Evolutionary conservation across 2,113 vertebrate genomes (phyloP), one percentile per base, ranked within the genome.

Genomic region (Oceanodroma tethys): DNA sequence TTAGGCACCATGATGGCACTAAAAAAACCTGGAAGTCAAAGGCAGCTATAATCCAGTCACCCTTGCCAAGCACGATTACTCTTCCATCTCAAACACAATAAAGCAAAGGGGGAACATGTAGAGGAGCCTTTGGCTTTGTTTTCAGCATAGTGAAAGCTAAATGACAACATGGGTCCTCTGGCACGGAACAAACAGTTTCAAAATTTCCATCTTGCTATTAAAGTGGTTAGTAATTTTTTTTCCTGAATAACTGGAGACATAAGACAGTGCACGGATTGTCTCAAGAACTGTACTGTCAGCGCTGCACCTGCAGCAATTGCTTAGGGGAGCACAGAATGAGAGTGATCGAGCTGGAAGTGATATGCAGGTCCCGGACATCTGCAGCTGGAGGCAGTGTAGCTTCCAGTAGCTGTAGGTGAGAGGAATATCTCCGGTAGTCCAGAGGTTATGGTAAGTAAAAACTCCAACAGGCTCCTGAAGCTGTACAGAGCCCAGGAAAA

Each of bases 31-130:
- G 78, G 19, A 91, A 91, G 52, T 67, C 86, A 63, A 95, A 94
- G 86, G 59, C 79, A 82, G 65, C 80, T 81, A 83, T 62, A 95
- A 88, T 56, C 36, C 92, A 89, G 81, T 55, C 43, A 60, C 52
- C 53, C 87, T 78, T 88, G 86, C 83, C 88, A 92, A 70, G 38
- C 52, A 81, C 45, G 60, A 84, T 82, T 82, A 67, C 63, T n/a
- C 76, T 96, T 89, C 79, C 71, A 91, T 82, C 83, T 97, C 75
- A 86, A 91, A 76, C 72, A 74, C 76, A 94, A 62, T 53, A 68
- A 67, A 92, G 50, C 71, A 70, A 55, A 93, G 73, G 38, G 23
- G 81, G 63, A 74, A 93, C 0, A 3, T 43, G n/a, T 27, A 50
- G 53, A 89, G 58, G 48, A 95, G 81, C 23, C 38, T 83, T 83